Base-by-base conservation (phyloP, 2,113 vertebrate species). In the Seriola dumerili region DNA sequence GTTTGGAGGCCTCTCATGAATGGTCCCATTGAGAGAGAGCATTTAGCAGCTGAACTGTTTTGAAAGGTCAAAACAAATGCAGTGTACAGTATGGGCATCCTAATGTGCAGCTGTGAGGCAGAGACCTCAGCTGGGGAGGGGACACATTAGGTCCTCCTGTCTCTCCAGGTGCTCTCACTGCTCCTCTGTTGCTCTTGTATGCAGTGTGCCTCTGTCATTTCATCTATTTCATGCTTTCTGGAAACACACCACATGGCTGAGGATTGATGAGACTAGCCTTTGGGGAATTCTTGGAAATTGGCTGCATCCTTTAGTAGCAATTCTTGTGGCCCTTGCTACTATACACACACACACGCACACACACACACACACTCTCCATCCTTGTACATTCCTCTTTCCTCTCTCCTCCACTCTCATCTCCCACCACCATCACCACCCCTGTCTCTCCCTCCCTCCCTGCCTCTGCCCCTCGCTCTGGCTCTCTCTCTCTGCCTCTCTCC, bases 401-500 rank as follows among this genome's bases (percentile, higher is more conserved):
- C 91, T 88, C 78, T 81, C 72, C 78, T 77, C 81, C 80, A 79
- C 81, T 82, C 83, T 83, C 81, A 78, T 91, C 89, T 89, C 86
- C 75, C 85, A 82, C 70, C 78, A 73, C 80, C 70, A 36, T 55
- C 5, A 32, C 86, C 85, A 85, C 74, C 85, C 76, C 65, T 80
- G 81, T 80, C 69, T 72, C 83, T 84, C 69, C 75, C 83, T 84
- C 88, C 86, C 90, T 89, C 88, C 84, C 80, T 88, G 66, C 29
- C 83, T 66, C 74, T 85, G 70, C 72, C 70, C 69, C 80, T 85
- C 58, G 42, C 85, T 91, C 78, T 32, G 70, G 59, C 90, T 89
- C 84, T 85, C 84, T 76, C 88, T 85, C 84, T 76, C 88, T 85
- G 84, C 79, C 80, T 91, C 89, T 64, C 89, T 91, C 92, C 85